Base-by-base conservation (phyloP, 2,888 invertebrate species). In the Schrankia costaestrigalis region DNA sequence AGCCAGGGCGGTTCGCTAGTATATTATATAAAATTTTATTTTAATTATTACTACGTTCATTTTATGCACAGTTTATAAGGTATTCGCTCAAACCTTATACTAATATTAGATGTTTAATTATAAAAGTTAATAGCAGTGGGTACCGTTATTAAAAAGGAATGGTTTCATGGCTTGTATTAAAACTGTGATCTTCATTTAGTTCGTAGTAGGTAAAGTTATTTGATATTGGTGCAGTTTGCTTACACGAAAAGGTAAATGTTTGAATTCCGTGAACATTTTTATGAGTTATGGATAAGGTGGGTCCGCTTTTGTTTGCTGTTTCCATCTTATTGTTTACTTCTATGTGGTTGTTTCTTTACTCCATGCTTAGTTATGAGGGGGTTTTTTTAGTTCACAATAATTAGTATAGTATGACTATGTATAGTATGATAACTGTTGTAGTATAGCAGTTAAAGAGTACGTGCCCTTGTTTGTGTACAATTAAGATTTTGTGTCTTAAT, bases 241-340 rank as follows among this genome's bases (percentile, higher is more conserved):
- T 78, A 74, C 62, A 59, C 65, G 43, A 42, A 13, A 35, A 64
- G 64, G 71, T 60, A 67, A 66, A 59, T 68, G 65, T 74, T 78
- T 73, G 72, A 68, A 57, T 66, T 70, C 68, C 66, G 76, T 73
- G 73, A 76, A 78, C 75, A 75, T 83, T 84, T 80, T 78, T 78
- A 83, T 83, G 85, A 86, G 73, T 83, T 84, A 86, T 79, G 81
- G 76, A 71, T 71, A 73, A 78, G 83, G 81, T 66, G 68, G 68
- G 77, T 57, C 71, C 64, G 55, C 62, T 53, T 55, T 52, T 80
- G 70, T 83, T 83, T 79, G 72, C 63, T 59, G 63, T 70, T 72
- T 68, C 61, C 57, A 44, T 69, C 50, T 69, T 55, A 67, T 64
- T 78, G 72, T 75, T 78, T 75, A 60, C 67, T 43, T 17, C 14